Evolutionary conservation across 2,113 vertebrate species (phyloP), one percentile per base, ranked within the genome.

Genomic region (Sylvia atricapilla): DNA sequence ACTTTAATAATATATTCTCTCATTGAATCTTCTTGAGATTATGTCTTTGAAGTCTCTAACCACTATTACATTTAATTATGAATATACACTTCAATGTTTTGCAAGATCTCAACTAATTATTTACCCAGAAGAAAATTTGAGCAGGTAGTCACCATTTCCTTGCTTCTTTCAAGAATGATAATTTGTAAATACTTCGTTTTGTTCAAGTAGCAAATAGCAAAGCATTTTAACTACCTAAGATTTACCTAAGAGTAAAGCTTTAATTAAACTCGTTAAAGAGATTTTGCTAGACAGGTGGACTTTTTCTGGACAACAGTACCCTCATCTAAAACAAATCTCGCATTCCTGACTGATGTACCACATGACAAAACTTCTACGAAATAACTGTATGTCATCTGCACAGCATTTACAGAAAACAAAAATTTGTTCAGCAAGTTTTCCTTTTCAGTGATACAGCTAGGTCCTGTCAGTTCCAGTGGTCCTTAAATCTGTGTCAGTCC

Each of bases 181-280:
- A 81, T 91, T 72, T 81, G 8, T 67, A 94, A 95, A 88, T 69
- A 66, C 66, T 33, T 93, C 3, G 30, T 89, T 77, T 96, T 91
- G 25, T 72, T 89, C 43, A 64, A 75, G 46, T 49, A 86, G n/a
- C n/a, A 94, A 79, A 58, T 89, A 84, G 21, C 4, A 90, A 93
- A 75, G 24, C 20, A 68, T 68, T 87, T 86, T 67, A 74, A 89
- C 56, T 59, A 76, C 52, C 70, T 76, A 55, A 46, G 44, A 75
- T 69, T 72, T 49, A 49, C 23, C 87, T 20, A 43, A 63, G 55
- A 93, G 17, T 35, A 83, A 84, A 58, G 52, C 33, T 75, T 76
- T 53, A 78, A 78, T 84, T 88, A 82, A 94, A 75, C 20, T 53
- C n/a, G 66, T 78, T 64, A 60, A 75, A 64, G 52, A 67, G 24